Conservation (phyloP, 2,113 vertebrate genomes). For the Talpa occidentalis region DNA sequence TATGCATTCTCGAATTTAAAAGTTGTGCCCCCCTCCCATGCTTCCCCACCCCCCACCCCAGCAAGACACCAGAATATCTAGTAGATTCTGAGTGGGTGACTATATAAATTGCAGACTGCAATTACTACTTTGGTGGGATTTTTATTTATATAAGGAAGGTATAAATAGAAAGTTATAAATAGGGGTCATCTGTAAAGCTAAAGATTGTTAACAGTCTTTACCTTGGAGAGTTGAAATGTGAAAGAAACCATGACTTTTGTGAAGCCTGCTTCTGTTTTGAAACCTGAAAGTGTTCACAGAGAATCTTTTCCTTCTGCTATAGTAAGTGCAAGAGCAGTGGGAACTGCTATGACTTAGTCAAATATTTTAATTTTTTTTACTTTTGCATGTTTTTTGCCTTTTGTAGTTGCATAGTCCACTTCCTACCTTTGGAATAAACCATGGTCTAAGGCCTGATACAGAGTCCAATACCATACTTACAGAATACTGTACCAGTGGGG, state of each 20-base stretch:
- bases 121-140: not conserved
- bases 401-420: slow-evolving; percentile 64
- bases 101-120: not conserved
- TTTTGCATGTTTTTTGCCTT: not conserved
- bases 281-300: not conserved
- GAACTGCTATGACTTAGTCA: not conserved
- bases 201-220: not conserved
- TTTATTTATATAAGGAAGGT: not conserved
- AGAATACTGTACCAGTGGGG: slow-evolving; percentile 70
- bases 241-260: not conserved
- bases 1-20: not conserved
- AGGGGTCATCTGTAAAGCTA: not conserved
- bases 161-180: not conserved
- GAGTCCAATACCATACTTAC: not conserved
- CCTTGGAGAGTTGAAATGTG: not conserved
- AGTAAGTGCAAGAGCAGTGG: not conserved
- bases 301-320: not conserved
- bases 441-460: accelerated
- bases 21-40: too few relatives aligned
- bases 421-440: slow-evolving; percentile 70
- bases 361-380: not conserved
- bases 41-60: not conserved
- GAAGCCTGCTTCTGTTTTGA: not conserved
- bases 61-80: not conserved
- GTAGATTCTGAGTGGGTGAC: not conserved